These are phyloP conservation scores for Charadrius vociferus DNA, from an alignment of 2,113 vertebrate genomes.

Conservation along the genomic window DNA sequence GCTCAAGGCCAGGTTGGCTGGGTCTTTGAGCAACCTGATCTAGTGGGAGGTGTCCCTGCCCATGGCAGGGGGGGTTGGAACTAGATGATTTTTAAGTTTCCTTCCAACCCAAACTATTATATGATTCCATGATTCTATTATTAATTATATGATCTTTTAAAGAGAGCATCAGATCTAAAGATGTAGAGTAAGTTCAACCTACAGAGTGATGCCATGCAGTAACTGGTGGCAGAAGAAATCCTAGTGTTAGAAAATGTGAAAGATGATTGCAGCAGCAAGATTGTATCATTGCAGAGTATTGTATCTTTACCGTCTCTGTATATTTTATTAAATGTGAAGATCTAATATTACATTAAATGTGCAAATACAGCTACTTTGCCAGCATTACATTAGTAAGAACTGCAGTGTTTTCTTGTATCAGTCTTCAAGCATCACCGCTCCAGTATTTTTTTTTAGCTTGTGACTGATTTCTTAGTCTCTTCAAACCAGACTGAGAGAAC, in stretches of 20 bases:
- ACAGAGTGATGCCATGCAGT: background rate
- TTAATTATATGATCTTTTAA: background rate
- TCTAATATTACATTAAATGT: background rate
- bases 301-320: background rate
- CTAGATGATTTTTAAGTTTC: background rate
- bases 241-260: background rate
- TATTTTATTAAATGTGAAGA: background rate
- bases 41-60: background rate
- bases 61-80: background rate
- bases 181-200: background rate
- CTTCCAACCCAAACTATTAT: background rate
- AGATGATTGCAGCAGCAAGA: background rate
- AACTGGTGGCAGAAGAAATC: background rate
- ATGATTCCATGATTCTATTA: background rate
- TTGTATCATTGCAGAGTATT: background rate
- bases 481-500: background rate
- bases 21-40: background rate
- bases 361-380: background rate
- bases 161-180: background rate
- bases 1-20: background rate
- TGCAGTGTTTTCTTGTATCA: background rate
- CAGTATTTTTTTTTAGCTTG: background rate
- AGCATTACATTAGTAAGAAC: background rate
- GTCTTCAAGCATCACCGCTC: background rate
- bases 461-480: background rate